phyloP scores from a whole-genome alignment of 1,140 invertebrate species.

The Papilio polytes region DNA sequence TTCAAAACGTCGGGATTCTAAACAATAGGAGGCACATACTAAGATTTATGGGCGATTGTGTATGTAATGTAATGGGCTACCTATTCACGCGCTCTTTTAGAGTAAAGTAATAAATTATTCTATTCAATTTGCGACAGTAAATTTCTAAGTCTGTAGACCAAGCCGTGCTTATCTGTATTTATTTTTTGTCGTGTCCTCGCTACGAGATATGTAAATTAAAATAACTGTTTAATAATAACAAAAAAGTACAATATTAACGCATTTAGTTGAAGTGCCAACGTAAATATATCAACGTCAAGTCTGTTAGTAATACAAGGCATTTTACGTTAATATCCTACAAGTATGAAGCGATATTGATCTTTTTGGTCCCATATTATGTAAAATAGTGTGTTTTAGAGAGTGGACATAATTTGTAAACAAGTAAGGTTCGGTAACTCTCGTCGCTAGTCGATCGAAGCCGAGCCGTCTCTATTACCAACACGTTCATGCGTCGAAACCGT shows the following conservation, averaged over 20 bases:
- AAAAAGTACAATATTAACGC: background rate
- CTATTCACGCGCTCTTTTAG: conserved; percentile 66
- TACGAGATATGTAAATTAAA: background rate
- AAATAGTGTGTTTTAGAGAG: conserved; percentile 18
- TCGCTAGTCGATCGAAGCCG: conserved; percentile 61
- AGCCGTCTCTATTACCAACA: conserved; percentile 59
- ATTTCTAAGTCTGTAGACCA: background rate
- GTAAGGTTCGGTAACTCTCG: conserved; percentile 67
- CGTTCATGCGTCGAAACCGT: conserved; percentile 54
- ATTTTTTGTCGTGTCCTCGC: background rate
- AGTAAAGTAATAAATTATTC: conserved; percentile 53
- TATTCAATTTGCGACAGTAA: conserved; percentile 24
- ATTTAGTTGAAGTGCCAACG: background rate
- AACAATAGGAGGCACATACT: conserved; percentile 69
- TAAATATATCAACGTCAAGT: background rate
- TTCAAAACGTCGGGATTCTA: conserved; percentile 60
- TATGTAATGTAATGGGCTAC: conserved; percentile 72
- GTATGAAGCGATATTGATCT: background rate
- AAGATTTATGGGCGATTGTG: conserved; percentile 78
- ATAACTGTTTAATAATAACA: background rate
- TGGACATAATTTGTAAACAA: conserved; percentile 61
- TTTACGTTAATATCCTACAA: background rate
- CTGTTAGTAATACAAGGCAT: background rate
- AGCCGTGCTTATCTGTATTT: background rate
- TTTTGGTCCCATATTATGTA: background rate